phyloP scores from a whole-genome alignment of 2,797 vertebrate genomes.

The Peromyscus melanophrys region DNA sequence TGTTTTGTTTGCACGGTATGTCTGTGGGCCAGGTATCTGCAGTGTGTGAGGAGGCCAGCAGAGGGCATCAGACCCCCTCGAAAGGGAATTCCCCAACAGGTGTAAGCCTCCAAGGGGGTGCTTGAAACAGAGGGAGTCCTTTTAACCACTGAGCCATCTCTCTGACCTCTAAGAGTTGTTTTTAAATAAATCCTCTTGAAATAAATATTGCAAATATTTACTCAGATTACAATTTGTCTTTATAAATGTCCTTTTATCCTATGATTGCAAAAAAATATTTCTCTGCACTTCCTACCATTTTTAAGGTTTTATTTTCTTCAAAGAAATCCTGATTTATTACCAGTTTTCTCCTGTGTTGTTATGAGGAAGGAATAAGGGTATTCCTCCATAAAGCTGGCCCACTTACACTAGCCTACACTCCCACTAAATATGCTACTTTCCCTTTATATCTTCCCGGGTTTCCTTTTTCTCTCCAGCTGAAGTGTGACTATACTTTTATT shows the following conservation, averaged over 20 bases:
- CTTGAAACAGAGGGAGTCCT: no score
- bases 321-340: conserved; percentile 13
- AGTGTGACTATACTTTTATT: neutral
- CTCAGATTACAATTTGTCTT: conserved; percentile 37
- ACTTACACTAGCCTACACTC: neutral
- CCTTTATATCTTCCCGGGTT: neutral
- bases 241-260: neutral
- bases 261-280: neutral
- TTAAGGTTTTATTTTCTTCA: conserved; percentile 64
- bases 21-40: neutral
- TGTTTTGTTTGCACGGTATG: neutral
- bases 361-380: neutral
- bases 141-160: neutral
- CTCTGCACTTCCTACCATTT: conserved; percentile 6
- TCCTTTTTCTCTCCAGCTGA: neutral
- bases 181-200: neutral
- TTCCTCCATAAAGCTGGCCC: neutral
- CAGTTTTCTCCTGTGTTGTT: neutral
- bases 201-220: conserved; percentile 13
- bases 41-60: neutral
- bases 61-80: neutral
- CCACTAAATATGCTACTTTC: neutral
- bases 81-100: neutral
- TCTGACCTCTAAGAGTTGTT: neutral
- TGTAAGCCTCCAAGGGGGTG: neutral